These are phyloP conservation scores for Vannuccia rotundouncinata DNA, from an alignment of 2,888 invertebrate species.

Conservation along the genomic window DNA sequence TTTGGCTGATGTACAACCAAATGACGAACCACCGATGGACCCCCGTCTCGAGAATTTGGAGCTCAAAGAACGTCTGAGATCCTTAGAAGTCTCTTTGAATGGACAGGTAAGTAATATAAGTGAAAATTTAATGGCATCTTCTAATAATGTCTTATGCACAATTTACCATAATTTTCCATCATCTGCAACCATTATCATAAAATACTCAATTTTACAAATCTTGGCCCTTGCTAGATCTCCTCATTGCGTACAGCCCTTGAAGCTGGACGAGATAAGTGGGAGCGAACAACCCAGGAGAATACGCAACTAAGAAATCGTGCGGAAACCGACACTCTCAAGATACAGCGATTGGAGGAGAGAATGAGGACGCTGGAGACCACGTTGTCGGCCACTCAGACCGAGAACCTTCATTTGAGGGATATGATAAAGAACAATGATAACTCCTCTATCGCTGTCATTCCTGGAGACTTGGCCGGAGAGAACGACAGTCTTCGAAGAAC, in stretches of 20 bases:
- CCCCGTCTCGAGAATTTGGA: not conserved
- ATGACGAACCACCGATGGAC: not conserved
- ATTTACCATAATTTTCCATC: too few relatives aligned
- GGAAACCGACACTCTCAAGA: slow-evolving; percentile 16
- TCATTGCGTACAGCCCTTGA: not conserved
- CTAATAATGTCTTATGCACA: too few relatives aligned
- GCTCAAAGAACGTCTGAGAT: not conserved
- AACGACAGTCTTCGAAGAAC: not conserved
- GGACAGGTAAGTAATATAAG: not conserved
- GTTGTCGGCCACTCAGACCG: not conserved
- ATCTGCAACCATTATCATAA: too few relatives aligned
- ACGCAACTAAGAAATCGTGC: not conserved
- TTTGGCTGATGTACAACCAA: not conserved
- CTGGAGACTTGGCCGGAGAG: not conserved
- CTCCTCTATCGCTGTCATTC: not conserved
- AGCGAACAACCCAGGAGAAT: slow-evolving; percentile 4
- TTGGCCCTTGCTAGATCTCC: not conserved
- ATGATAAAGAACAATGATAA: not conserved
- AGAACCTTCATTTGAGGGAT: not conserved
- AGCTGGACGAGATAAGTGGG: not conserved
- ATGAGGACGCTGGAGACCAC: slow-evolving; percentile 1
- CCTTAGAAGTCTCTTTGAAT: not conserved
- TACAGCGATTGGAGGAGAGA: slow-evolving; percentile 14
- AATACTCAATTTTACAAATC: too few relatives aligned
- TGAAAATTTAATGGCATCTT: too few relatives aligned